Evolutionary conservation across 2,113 vertebrate species (phyloP).

Genomic region (Pipra filicauda): DNA sequence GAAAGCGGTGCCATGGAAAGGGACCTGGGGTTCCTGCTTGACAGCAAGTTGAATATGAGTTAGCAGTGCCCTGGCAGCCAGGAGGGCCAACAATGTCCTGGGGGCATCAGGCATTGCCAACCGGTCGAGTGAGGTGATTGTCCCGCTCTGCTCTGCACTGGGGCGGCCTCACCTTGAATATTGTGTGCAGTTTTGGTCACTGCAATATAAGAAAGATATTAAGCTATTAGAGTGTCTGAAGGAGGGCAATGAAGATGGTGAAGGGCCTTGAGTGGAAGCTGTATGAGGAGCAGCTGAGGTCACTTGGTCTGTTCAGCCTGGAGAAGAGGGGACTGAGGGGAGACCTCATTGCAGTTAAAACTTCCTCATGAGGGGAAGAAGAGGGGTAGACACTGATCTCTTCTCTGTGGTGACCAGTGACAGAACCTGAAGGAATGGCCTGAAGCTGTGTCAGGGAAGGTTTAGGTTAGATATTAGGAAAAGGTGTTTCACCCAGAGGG

Average conservation of each 20-base stretch:
- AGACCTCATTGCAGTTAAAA: background rate
- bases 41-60: background rate
- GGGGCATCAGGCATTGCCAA: background rate
- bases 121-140: background rate
- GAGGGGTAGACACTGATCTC: background rate
- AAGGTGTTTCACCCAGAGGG: background rate
- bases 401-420: background rate
- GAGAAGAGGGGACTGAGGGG: background rate
- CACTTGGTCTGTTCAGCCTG: background rate
- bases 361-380: background rate
- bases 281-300: background rate
- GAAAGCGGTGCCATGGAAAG: background rate
- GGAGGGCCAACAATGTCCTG: background rate
- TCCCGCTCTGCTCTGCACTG: background rate
- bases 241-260: background rate
- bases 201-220: background rate
- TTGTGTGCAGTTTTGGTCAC: background rate
- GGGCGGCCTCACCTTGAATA: background rate
- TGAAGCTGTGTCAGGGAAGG: background rate
- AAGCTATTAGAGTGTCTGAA: background rate
- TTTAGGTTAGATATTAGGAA: background rate
- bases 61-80: background rate
- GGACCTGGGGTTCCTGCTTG: background rate
- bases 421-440: background rate
- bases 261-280: background rate